Base-by-base conservation (phyloP, 1,140 invertebrate genomes). In the Pachypsylla venusta region DNA sequence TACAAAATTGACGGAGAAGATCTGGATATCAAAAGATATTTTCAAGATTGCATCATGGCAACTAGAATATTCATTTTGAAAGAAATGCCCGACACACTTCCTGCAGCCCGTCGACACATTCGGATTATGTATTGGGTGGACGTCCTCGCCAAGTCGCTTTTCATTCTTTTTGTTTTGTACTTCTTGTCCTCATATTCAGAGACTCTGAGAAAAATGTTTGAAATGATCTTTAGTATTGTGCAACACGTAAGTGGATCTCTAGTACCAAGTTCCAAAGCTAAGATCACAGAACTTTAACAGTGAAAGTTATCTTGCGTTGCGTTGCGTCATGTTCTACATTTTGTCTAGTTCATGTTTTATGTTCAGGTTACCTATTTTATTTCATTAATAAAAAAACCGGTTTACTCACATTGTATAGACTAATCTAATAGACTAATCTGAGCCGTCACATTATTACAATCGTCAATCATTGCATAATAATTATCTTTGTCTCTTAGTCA, bases 31-130 rank as follows among this genome's bases (percentile, higher is more conserved):
- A 75, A 78, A 19, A 76, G 77, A 4, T 89, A 89, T 65, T 87
- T 89, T 64, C 80, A 81, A 58, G 73, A 81, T 63, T 87, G 85
- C 67, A 80, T 85, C 54, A 72, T 79, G 64, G 77, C 83, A 1
- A 82, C 85, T 1, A 74, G 89, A 53, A 73, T 84, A 39, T 86
- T 82, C 64, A 83, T 93, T 58, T 70, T 93, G 0, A 88, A 90
- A 62, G 89, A 92, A 68, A 78, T 77, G n/a, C 85, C 87, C 35
- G 83, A 85, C 48, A 88, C 86, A 1, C 69, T 94, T 25, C 88
- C 89, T 13, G 82, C 84, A 12, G 87, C 86, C 16, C 77, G 79
- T 59, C 75, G 84, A 39, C 86, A 89, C 66, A 83, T 89, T 79
- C 61, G 60, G 60, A 66, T 86, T 84, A 81, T 82, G 80, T 82